Base-by-base conservation (phyloP, 2,888 invertebrate genomes). In the Anarsia innoxiella region DNA sequence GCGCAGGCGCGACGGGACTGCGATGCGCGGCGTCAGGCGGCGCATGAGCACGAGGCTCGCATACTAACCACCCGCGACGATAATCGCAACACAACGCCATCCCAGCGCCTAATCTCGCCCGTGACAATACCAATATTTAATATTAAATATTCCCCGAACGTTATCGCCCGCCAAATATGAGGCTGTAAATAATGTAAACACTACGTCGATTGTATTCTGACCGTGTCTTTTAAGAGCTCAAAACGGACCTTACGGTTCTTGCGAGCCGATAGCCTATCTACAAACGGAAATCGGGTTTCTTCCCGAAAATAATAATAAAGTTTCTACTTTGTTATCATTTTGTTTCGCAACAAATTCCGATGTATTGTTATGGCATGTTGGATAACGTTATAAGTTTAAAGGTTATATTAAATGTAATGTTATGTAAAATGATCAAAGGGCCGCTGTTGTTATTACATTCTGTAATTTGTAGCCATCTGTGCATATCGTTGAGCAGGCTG, bases 11-110 rank as follows among this genome's bases (percentile, higher is more conserved):
- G 53, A 55, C 59, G 59, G 56, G 55, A 47, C 44, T 51, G 48
- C 55, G 52, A 57, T 49, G 50, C 55, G 60, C 59, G 78, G 79
- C 82, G 79, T 76, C 80, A 67, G 66, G 68, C 77, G 66, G 59
- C 77, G 71, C 56, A 49, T 49, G 60, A 77, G 78, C 72, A 82
- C 82, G 73, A 80, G 63, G 65, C 64, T 63, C 73, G 84, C 76
- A 84, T 83, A 83, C 80, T 83, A 84, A 83, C 70, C 68, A 57
- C 63, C 51, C 33, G 25, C 25, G 53, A 59, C 59, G 64, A 75
- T 73, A 66, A 79, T 78, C 73, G 74, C 75, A 62, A 71, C 57
- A 49, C 59, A 19, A n/a, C 46, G 39, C 59, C 65, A 68, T 65
- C 70, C 67, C 60, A 56, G 53, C 59, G 62, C 62, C 65, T 72